phyloP scores from a whole-genome alignment of 2,113 vertebrate species.

The Rhea pennata region DNA sequence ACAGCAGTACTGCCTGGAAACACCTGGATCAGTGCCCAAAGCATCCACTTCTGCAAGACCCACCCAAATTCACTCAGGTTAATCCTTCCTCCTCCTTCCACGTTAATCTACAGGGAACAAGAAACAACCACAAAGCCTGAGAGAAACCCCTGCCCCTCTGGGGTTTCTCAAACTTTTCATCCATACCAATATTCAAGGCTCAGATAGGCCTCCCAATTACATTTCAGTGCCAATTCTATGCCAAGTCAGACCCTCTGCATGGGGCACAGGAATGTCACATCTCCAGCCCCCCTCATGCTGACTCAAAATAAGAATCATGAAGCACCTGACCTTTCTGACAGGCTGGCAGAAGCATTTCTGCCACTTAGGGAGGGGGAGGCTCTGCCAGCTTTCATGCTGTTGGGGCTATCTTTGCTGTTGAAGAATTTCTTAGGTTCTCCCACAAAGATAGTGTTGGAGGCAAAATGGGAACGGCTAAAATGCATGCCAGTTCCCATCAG shows the following conservation, averaged over 20 bases:
- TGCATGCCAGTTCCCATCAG: background rate
- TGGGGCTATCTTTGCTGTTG: background rate
- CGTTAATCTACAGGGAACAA: background rate
- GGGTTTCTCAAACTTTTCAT: background rate
- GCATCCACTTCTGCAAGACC: conserved; percentile 16
- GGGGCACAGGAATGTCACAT: background rate
- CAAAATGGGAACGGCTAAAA: background rate
- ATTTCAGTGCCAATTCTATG: background rate
- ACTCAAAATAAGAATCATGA: background rate
- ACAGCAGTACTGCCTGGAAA: background rate
- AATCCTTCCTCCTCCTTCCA: background rate
- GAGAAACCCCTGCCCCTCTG: background rate
- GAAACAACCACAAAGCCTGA: background rate
- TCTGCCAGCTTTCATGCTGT: accelerated
- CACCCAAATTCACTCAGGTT: conserved; percentile 11
- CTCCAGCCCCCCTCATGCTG: background rate
- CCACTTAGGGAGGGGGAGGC: background rate
- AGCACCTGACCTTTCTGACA: background rate
- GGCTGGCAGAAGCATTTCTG: background rate
- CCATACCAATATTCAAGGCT: background rate
- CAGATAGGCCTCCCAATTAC: background rate
- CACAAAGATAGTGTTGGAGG: background rate
- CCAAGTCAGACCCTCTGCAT: accelerated
- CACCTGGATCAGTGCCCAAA: conserved; percentile 5
- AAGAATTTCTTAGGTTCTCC: background rate